Base-by-base conservation (phyloP, 37 sponge, comb jelly and placozoan species). In the Spongia lamella region DNA sequence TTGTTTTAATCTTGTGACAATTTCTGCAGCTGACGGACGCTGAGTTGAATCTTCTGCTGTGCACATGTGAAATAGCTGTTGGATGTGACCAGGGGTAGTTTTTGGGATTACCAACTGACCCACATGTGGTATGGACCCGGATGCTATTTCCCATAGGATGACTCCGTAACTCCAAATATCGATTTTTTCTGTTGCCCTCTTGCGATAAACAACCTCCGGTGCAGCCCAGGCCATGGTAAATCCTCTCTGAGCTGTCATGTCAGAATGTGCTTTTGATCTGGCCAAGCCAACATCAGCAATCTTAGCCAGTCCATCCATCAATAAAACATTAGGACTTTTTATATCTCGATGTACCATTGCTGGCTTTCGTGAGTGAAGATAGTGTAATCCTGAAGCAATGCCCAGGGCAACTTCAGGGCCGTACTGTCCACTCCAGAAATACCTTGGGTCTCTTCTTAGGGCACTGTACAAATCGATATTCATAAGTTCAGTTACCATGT, bases 401-500 rank as follows among this genome's bases (percentile, higher is more conserved):
- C 93, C 95, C 0, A 75, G 39, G 15, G 81, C 56, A 3, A 90
- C 83, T 24, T 78, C 68, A 27, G 35, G 57, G 6, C 95, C 95
- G 51, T 88, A 72, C 39, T 63, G 50, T 13, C 95, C 95, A 38
- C 65, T 39, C 95, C 95, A 94, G 66, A 32, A 60, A 83, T 91
- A 88, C 16, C 55, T 35, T 13, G 61, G 14, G 50, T 73, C 78
- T 9, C 38, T 53, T 39, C 86, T 57, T 15, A 94, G 72, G 7
- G 84, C 86, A 19, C 63, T 63, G 49, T 91, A 94, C n/a, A 94
- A 78, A 54, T 94, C 92, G 0, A 50, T 70, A 16, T 90, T 54
- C 95, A 94, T 94, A 16, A 94, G 80, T 53, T 94, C 95, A 7
- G 95, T 94, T 17, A 94, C 89, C 95, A 94, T 94, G 79, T 82